phyloP scores from a whole-genome alignment of 2,797 vertebrate genomes.

The Pantherophis alleghaniensis region DNA sequence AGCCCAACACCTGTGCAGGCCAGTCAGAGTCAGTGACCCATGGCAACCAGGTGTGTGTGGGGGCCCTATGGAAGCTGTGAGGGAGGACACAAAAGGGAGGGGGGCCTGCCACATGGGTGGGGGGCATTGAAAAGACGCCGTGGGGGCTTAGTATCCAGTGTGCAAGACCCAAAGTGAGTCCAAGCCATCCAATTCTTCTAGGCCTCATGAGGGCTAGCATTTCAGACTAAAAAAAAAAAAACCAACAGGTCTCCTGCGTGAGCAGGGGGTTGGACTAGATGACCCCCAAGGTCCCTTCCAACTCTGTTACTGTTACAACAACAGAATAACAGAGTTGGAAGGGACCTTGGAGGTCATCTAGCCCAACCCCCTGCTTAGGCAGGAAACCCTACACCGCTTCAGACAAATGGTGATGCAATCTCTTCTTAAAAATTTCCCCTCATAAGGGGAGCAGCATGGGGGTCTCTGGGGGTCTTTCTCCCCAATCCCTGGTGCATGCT shows the following conservation, averaged over 20 bases:
- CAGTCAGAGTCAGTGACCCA: background rate
- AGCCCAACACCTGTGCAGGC: background rate
- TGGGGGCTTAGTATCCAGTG: background rate
- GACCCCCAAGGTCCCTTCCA: no score
- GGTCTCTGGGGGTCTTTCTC: background rate
- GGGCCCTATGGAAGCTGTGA: background rate
- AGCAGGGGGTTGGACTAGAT: no score
- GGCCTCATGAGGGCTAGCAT: background rate
- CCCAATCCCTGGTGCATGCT: background rate
- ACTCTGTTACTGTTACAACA: no score
- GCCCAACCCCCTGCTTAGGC: no score
- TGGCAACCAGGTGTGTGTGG: background rate
- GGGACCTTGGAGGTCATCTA: no score
- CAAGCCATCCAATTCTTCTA: background rate
- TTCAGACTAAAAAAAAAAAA: no score
- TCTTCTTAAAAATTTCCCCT: background rate
- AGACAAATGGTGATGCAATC: no score
- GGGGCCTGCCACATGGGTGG: background rate
- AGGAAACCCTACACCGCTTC: no score
- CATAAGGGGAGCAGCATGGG: background rate
- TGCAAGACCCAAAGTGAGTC: background rate
- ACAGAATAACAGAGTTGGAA: no score
- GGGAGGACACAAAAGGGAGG: background rate
- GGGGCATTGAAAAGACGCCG: background rate
- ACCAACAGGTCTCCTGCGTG: no score